Evolutionary conservation across 2,113 vertebrate species (phyloP), one percentile per base, ranked within the genome.

Genomic region (Spilogale gracilis): DNA sequence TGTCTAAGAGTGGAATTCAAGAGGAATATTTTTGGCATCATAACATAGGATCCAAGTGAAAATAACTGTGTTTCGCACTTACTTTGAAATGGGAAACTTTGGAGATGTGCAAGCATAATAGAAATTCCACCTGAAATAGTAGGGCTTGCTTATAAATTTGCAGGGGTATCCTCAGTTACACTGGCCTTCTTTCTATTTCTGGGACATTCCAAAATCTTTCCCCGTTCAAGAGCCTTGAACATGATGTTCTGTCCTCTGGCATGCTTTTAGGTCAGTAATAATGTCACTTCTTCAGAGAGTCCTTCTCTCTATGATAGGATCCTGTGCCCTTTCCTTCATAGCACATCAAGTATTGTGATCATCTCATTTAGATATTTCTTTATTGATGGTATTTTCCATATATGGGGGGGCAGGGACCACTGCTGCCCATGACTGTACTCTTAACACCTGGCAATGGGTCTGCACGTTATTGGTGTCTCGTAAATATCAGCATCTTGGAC

Each of bases 401-500:
- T 7, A 9, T 0, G 7, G 23, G 3, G n/a, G 48, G 12, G 30
- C 65, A 60, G 56, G 88, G 71, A 74, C 43, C 12, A 9, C 71
- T 61, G 21, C 11, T 76, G 45, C 65, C 12, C 21, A 5, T 14
- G 8, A 27, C 45, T 25, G 6, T 45, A 6, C 17, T 14, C 56
- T 63, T 30, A 32, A 43, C 17, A 25, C 67, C 25, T 63, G 63
- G 32, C 78, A 25, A 9, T 18, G 48, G 48, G 27, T 90, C 48
- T 84, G 25, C 14, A 7, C 0, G 0, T 48, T 9, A 25, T 54
- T n/a, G 58, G n/a, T 3, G 5, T n/a, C 14, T 27, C 5, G 2
- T 27, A 27, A 93, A 52, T 25, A 8, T 9, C 50, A 94, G 73
- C 18, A 2, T n/a, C 54, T 61, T 23, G 38, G 76, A n/a, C 50